Percentiles rank a stretch among this genome's conserved stretches.
Evolutionary conservation across 2,888 invertebrate genomes (phyloP).

Genomic region (Hypolimnas misippus): DNA sequence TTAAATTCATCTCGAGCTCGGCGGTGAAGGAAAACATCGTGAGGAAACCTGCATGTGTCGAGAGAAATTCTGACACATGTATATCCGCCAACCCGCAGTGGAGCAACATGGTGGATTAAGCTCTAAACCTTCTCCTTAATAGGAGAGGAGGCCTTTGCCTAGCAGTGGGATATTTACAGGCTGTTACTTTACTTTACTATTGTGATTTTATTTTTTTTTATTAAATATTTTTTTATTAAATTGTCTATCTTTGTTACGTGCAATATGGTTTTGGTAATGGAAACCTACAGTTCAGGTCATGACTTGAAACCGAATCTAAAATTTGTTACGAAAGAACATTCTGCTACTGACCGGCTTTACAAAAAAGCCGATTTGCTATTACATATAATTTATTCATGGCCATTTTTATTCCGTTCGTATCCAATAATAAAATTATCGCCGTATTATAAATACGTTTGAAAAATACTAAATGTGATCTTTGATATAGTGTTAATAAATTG

Average conservation of each 20-base stretch:
- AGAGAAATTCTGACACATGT: no score
- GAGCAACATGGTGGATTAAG: no score
- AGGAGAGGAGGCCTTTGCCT: no score
- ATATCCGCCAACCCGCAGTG: no score
- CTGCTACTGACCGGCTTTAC: constrained; percentile 52
- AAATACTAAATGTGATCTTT: not conserved
- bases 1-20: no score
- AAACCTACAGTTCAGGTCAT: constrained; percentile 69
- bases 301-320: constrained; percentile 76
- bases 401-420: constrained; percentile 63
- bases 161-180: no score
- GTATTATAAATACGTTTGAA: constrained; percentile 40
- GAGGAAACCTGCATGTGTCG: no score
- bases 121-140: no score
- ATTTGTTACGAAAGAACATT: constrained; percentile 73
- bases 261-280: constrained; percentile 51
- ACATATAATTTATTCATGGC: constrained; percentile 72
- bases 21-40: no score
- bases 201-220: no score
- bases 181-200: no score
- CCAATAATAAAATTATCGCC: constrained; percentile 50
- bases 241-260: not conserved
- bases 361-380: constrained; percentile 67
- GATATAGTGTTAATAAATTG: no score
- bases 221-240: not conserved